These are phyloP conservation scores for Helicoverpa assulta DNA, from an alignment of 2,888 invertebrate species.

Conservation along the genomic window DNA sequence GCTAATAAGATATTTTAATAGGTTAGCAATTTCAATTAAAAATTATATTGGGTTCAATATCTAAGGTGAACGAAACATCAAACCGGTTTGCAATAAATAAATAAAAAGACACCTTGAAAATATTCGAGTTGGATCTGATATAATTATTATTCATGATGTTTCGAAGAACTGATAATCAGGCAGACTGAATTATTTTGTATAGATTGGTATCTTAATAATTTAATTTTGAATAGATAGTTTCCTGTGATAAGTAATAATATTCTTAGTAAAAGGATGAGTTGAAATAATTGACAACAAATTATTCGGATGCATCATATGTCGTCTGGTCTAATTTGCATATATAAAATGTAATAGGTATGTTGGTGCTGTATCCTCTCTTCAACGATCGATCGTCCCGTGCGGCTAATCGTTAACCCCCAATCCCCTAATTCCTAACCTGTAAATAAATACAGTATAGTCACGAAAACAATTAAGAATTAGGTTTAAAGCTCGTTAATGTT, in stretches of 20 bases:
- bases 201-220: not conserved
- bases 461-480: conserved; percentile 54
- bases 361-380: no score
- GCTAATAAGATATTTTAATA: no score
- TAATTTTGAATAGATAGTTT: conserved; percentile 19
- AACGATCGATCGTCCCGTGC: no score
- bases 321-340: not conserved
- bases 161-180: conserved; percentile 26
- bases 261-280: conserved; percentile 22
- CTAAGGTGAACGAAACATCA: not conserved
- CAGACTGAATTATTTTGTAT: conserved; percentile 27
- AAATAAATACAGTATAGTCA: conserved; percentile 35
- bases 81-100: not conserved
- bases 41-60: not conserved
- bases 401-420: not conserved
- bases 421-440: conserved; percentile 16
- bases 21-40: no score
- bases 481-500: conserved; percentile 54
- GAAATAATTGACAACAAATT: not conserved
- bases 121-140: not conserved
- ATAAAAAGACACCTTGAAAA: not conserved
- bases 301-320: not conserved
- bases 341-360: no score
- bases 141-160: conserved; percentile 45
- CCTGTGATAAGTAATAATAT: conserved; percentile 8